Base-by-base conservation (phyloP, 1,140 invertebrate genomes). In the Papilio machaon region DNA sequence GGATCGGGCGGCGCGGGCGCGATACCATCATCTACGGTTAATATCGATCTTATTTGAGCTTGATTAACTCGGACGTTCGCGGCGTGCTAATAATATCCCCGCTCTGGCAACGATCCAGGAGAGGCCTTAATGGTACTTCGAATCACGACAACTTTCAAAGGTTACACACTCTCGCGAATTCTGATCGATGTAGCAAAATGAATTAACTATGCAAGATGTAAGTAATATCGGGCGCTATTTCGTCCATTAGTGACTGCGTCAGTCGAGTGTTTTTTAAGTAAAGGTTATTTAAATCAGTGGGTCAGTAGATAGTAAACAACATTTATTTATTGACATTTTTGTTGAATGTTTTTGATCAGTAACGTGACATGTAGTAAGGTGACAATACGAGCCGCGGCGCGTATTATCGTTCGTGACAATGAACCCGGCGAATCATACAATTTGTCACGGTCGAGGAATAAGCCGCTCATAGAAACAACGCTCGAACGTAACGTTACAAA, bases 31-130 rank as follows among this genome's bases (percentile, higher is more conserved):
- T 88, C 90, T 90, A 91, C 89, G 89, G 90, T 87, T 88, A 92
- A 90, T 94, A 94, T 94, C 90, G 93, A 94, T 94, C 91, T 92
- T 94, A 94, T 94, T 94, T 92, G 92, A 93, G 93, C 90, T 93
- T 94, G 93, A 94, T 94, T 93, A 94, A 93, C 92, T 91, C 91
- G 86, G 90, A 91, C 90, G 90, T 88, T 90, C 91, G 90, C 88
- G 89, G 89, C 89, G 89, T 86, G 89, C 91, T 94, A 94, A 94
- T 94, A 94, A 94, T 94, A 94, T 89, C 88, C 80, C 86, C 84
- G 85, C 87, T 87, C 91, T 94, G 93, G 93, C 93, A 92, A 84
- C 82, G 87, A 78, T 92, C 93, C 93, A 94, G 92, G 85, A 87
- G 90, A 91, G 91, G 91, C 85, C 91, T 94, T 94, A 93, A 94